phyloP scores from a whole-genome alignment of 2,888 invertebrate genomes.

The Arrhopalites spinosus region DNA sequence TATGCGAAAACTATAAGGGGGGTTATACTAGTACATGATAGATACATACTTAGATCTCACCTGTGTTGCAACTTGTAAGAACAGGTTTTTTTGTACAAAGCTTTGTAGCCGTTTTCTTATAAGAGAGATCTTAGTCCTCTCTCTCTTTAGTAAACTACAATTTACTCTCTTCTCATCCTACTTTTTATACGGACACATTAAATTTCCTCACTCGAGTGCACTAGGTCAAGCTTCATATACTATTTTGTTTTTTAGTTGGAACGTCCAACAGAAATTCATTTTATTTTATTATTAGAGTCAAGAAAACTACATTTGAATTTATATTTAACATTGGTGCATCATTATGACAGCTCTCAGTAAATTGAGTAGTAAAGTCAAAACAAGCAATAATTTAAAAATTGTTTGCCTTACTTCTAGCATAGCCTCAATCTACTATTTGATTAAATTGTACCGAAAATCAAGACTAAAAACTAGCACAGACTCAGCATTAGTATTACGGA shows the following conservation, averaged over 20 bases:
- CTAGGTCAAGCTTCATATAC: background rate
- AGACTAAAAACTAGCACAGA: slow-evolving; percentile 14
- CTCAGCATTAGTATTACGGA: background rate
- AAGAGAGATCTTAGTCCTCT: no score
- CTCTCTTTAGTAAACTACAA: no score
- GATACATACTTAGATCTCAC: no score
- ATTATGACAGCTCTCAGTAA: slow-evolving; percentile 29
- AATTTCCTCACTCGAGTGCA: slow-evolving; percentile 1
- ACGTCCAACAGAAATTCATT: background rate
- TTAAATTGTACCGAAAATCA: slow-evolving; percentile 30
- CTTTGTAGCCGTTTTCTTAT: no score
- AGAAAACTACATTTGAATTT: background rate
- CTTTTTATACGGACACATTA: no score
- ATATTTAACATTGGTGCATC: background rate
- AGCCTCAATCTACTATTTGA: slow-evolving; percentile 22
- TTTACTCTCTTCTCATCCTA: no score
- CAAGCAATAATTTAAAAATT: slow-evolving; percentile 22
- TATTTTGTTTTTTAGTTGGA: background rate
- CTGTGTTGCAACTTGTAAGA: no score
- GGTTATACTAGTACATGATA: no score
- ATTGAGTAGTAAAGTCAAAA: slow-evolving; percentile 24
- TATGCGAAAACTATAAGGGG: no score
- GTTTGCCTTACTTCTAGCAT: slow-evolving; percentile 32
- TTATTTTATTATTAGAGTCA: background rate
- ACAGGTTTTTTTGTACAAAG: no score